phyloP scores from a whole-genome alignment of 2,888 invertebrate genomes.

The Flabesymbios commensalis region DNA sequence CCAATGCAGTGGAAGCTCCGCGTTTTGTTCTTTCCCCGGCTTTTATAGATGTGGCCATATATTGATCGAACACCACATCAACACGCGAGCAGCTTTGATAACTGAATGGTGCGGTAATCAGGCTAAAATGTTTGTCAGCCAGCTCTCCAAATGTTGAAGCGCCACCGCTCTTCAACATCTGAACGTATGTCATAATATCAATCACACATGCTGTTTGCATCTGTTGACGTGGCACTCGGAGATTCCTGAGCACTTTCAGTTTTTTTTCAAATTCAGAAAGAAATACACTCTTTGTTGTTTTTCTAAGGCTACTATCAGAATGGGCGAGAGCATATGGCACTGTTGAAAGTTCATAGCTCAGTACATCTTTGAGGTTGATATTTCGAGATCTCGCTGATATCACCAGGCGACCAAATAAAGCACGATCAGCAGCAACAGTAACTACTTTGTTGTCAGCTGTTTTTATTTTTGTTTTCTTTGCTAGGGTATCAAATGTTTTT shows the following conservation, averaged over 20 bases:
- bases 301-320: not conserved
- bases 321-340: not conserved
- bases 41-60: conserved; percentile 6
- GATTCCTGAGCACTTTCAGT: not conserved
- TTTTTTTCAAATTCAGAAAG: not conserved
- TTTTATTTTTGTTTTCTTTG: conserved; percentile 2
- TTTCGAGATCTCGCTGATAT: conserved; percentile 8
- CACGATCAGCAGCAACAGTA: not conserved
- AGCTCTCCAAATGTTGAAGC: conserved; percentile 10
- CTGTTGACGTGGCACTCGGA: not conserved
- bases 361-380: conserved; percentile 12
- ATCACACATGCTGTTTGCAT: not conserved
- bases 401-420: conserved; percentile 11
- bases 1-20: not conserved
- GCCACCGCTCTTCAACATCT: not conserved
- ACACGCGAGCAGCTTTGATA: not conserved
- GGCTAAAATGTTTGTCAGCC: not conserved
- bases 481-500: conserved; percentile 1
- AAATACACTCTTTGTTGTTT: not conserved
- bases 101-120: not conserved
- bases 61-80: conserved; percentile 15
- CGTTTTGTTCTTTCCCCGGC: conserved; percentile 2
- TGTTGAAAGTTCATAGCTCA: conserved; percentile 2
- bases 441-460: not conserved
- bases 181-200: conserved; percentile 13